A percentile compares a stretch with the other conserved stretches of the same genome.
phyloP scores from a whole-genome alignment of 2,888 invertebrate genomes.

The Napeogenes inachia region DNA sequence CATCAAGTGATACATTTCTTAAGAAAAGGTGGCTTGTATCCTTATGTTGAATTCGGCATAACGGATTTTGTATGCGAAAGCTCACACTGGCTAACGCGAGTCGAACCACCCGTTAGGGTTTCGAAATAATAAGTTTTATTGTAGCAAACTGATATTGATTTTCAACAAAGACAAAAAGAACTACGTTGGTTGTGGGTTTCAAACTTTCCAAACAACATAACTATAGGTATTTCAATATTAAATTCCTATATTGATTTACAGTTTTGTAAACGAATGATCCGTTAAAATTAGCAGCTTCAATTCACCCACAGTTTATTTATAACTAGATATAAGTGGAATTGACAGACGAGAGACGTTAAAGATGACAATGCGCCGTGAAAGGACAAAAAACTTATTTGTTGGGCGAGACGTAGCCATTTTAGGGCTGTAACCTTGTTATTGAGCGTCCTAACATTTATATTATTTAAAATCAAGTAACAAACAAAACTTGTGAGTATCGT shows the following conservation, averaged over 20 bases:
- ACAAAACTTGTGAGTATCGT: not conserved
- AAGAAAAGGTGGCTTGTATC: constrained; percentile 42
- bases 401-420: constrained; percentile 22
- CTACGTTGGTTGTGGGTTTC: not conserved
- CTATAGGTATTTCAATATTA: too few relatives aligned
- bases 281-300: not conserved
- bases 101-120: too few relatives aligned
- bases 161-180: not conserved
- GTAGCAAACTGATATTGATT: too few relatives aligned
- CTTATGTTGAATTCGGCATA: not conserved
- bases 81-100: not conserved
- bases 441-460: constrained; percentile 4
- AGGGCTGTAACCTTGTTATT: constrained; percentile 24
- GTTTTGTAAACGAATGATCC: too few relatives aligned
- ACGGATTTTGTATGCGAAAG: not conserved
- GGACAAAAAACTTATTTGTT: constrained; percentile 22
- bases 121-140: too few relatives aligned
- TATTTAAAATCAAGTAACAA: not conserved
- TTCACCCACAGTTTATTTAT: constrained; percentile 5
- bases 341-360: constrained; percentile 18
- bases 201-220: not conserved
- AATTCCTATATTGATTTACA: too few relatives aligned
- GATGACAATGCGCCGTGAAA: constrained; percentile 23
- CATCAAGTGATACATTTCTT: constrained; percentile 71
- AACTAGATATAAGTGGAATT: constrained; percentile 1